These are phyloP conservation scores for Bergia sp. DNA, from an alignment of 92 coral and sea anemone genomes.

Conservation along the genomic window DNA sequence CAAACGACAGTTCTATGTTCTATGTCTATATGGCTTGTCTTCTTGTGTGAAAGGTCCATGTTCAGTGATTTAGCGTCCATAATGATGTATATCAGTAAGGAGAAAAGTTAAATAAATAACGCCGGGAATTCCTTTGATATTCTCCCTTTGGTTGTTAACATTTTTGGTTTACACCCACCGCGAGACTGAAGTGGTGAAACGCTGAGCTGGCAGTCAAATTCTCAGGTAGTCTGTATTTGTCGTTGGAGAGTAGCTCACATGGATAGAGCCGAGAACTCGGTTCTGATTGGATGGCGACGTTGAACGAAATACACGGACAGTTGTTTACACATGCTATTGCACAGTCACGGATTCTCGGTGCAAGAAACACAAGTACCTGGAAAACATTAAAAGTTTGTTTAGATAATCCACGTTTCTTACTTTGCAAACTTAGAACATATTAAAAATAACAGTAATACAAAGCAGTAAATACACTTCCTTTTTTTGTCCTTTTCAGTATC, in stretches of 20 bases:
- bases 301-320: background rate
- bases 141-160: background rate
- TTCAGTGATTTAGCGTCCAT: no score
- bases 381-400: background rate
- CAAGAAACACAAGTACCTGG: background rate
- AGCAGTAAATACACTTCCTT: no score
- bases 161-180: background rate
- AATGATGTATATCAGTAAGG: no score
- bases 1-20: no score
- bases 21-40: no score
- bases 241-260: background rate
- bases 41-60: no score
- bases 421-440: no score
- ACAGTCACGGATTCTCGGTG: background rate
- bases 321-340: background rate
- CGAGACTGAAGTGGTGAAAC: constrained; percentile 8
- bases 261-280: background rate
- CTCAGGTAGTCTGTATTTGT: background rate
- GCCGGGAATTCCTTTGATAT: no score
- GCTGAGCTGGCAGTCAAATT: background rate
- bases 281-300: background rate
- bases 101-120: no score
- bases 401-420: no score
- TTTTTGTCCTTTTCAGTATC: no score
- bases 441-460: no score